These are phyloP conservation scores for Lottia scabra DNA, from an alignment of 2,888 invertebrate genomes.

Conservation along the genomic window DNA sequence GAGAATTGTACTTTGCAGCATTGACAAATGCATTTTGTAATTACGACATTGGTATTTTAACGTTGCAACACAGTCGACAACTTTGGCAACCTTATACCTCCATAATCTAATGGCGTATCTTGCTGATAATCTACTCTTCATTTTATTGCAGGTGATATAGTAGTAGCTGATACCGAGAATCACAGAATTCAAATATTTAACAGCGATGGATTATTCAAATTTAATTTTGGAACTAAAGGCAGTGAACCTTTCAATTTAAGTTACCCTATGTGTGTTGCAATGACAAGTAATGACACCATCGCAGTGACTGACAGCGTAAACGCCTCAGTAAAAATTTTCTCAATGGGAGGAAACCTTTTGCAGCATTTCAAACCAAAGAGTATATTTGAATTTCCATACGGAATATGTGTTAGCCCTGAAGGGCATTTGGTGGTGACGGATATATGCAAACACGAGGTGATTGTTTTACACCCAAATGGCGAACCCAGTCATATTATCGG, in stretches of 20 bases:
- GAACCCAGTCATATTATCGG: conserved; percentile 55
- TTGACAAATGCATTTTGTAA: too few relatives aligned
- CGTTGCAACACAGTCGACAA: too few relatives aligned
- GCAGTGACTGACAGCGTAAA: conserved; percentile 64
- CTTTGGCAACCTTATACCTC: too few relatives aligned
- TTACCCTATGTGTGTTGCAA: conserved; percentile 60
- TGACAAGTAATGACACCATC: conserved; percentile 57
- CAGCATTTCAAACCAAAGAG: conserved; percentile 44
- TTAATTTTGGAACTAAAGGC: conserved; percentile 58
- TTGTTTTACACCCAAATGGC: conserved; percentile 54
- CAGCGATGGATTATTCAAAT: conserved; percentile 55
- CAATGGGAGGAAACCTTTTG: conserved; percentile 49
- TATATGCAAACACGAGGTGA: conserved; percentile 60
- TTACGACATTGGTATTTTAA: too few relatives aligned
- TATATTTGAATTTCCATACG: conserved; percentile 60
- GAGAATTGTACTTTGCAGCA: too few relatives aligned
- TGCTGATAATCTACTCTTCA: background rate
- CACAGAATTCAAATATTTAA: conserved; percentile 62
- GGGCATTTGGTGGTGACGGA: conserved; percentile 57
- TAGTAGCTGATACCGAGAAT: conserved; percentile 64
- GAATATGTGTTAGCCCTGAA: conserved; percentile 53
- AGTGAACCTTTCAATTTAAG: conserved; percentile 50
- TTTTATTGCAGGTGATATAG: conserved; percentile 55
- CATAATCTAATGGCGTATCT: too few relatives aligned
- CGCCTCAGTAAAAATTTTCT: conserved; percentile 60